Evolutionary conservation across 1,140 invertebrate species (phyloP).

Genomic region (Platorchestia sp.): DNA sequence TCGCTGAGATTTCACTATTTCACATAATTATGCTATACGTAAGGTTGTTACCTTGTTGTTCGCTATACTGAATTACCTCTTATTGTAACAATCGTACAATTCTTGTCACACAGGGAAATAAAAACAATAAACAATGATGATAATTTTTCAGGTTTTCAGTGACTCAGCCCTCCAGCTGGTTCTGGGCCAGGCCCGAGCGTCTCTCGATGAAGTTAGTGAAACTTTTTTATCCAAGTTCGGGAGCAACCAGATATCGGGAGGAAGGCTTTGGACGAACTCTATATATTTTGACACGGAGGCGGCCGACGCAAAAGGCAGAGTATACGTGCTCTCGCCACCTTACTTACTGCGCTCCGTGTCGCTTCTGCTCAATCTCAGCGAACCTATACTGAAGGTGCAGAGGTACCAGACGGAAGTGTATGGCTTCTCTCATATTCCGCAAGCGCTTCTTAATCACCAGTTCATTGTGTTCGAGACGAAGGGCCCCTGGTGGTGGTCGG

Average conservation of each 20-base stretch:
- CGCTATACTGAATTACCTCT: too few relatives aligned
- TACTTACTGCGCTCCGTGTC: neutral
- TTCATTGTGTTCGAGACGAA: constrained; percentile 10
- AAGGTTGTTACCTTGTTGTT: too few relatives aligned
- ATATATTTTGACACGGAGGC: neutral
- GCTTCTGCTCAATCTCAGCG: neutral
- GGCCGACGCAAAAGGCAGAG: neutral
- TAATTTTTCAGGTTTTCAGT: neutral
- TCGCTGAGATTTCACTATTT: too few relatives aligned
- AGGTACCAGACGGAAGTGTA: neutral
- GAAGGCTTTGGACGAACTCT: neutral
- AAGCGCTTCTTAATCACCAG: neutral
- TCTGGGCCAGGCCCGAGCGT: neutral
- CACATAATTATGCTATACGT: too few relatives aligned
- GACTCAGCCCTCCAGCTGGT: neutral
- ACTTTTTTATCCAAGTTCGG: constrained; percentile 13
- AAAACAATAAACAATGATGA: too few relatives aligned
- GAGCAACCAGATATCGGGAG: constrained; percentile 1
- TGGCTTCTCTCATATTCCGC: neutral
- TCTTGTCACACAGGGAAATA: neutral
- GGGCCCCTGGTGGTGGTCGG: neutral
- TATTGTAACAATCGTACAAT: too few relatives aligned
- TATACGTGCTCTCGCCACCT: neutral
- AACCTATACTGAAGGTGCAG: neutral
- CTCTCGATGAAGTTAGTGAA: neutral